Base-by-base conservation (phyloP, 1,140 invertebrate genomes). In the Drosophila serrata region DNA sequence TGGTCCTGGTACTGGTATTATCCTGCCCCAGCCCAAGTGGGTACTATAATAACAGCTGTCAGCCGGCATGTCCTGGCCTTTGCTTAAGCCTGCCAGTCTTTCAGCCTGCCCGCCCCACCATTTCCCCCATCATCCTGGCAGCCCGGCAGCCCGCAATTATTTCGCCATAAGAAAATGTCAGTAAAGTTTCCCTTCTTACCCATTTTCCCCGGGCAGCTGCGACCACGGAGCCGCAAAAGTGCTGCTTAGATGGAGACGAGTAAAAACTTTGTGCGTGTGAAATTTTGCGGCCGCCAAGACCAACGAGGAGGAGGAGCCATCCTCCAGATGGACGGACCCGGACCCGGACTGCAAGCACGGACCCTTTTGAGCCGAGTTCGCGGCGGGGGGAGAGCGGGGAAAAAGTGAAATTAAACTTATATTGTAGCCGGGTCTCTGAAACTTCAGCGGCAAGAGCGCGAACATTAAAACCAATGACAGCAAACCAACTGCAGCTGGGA, bases 371-470 rank as follows among this genome's bases (percentile, higher is more conserved):
- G 87, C 59, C 58, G 49, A 88, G 79, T 79, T 82, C 27, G 29
- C 39, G 45, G 67, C 15, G 29, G 13, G 19, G 40, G n/a, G 2
- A 12, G 55, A 15, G 9, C 19, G 29, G 22, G 43, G 22, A 37
- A 48, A 87, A 82, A 90, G 74, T 82, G 78, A 88, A 88, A 88
- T 88, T 88, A 88, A 88, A 88, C 85, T 88, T 88, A 90, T 90
- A 90, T 90, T 90, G 84, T 88, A 84, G 84, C 79, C 68, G 75
- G 46, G 84, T 74, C 88, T 88, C 88, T 88, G 88, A 79, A 87
- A 88, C 85, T 88, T 88, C 59, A 57, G 58, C 61, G 75, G 35
- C 75, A 72, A 60, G 46, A 82, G 57, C 65, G 76, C 76, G 79
- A 75, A 65, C 82, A 86, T 87, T 87, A 87, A 87, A 87, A 87